These are phyloP conservation scores for Salpingus planirostris DNA, from an alignment of 2,888 invertebrate genomes.

Conservation along the genomic window DNA sequence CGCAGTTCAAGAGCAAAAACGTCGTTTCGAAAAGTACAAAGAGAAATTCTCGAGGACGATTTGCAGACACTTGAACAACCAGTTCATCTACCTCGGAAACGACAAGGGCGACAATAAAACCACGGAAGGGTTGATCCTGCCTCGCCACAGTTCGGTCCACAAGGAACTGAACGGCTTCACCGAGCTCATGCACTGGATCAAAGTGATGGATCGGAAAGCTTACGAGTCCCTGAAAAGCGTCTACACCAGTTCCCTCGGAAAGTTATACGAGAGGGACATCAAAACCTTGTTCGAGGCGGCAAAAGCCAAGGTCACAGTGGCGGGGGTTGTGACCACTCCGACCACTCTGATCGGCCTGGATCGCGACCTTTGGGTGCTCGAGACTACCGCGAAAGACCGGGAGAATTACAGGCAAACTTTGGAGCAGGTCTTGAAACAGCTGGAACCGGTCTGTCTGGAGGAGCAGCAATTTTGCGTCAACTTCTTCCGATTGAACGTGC, in stretches of 20 bases:
- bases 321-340: constrained; percentile 28
- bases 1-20: constrained; percentile 74
- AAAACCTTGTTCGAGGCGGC: constrained; percentile 70
- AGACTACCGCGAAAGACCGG: constrained; percentile 51
- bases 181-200: constrained; percentile 87
- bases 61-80: constrained; percentile 85
- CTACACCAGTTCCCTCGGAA: constrained; percentile 74
- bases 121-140: constrained; percentile 55
- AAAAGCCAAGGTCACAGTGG: constrained; percentile 43
- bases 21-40: constrained; percentile 67
- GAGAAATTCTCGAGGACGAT: constrained; percentile 74
- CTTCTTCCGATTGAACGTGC: constrained; percentile 66
- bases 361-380: constrained; percentile 54
- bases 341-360: constrained; percentile 50
- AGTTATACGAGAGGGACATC: constrained; percentile 82
- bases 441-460: constrained; percentile 84
- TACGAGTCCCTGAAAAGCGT: constrained; percentile 75
- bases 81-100: constrained; percentile 85
- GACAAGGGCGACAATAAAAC: constrained; percentile 56
- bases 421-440: constrained; percentile 77
- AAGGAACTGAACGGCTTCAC: constrained; percentile 79
- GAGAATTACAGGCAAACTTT: constrained; percentile 58
- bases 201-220: constrained; percentile 72
- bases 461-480: constrained; percentile 92
- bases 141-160: constrained; percentile 72